Evolutionary conservation across 2,113 vertebrate genomes (phyloP), one percentile per base, ranked within the genome.

Genomic region (Parus major): DNA sequence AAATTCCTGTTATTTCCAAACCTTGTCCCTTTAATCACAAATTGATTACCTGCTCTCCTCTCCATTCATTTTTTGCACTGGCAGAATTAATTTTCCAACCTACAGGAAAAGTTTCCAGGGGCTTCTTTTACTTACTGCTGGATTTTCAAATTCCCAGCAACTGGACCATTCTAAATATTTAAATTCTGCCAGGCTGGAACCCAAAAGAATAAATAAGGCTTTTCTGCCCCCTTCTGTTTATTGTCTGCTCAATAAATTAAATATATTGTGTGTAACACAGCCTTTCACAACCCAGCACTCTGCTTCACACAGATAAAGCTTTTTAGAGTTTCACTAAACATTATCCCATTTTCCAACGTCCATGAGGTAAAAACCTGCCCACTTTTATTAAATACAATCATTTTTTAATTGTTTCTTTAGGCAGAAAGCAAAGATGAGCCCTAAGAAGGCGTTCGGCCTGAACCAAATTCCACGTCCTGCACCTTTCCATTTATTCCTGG

Each of bases 191-290:
- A 24, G 69, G 29, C 66, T 71, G 24, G 57, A 93, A 49, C 39
- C 44, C 29, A 24, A n/a, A 41, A 35, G 46, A 69, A 97, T 73
- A 84, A 17, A 41, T 41, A 69, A 93, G 28, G 56, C 52, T 96
- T 90, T 96, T 94, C 95, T 96, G 95, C 96, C 93, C 97, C 93
- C 96, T 97, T 97, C 96, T 96, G 96, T 96, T 93, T 92, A 29
- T n/a, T 71, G 13, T 7, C 55, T 42, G 71, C n/a, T 94, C 59
- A 14, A 59, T 71, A 77, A 90, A 88, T 77, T 20, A 71, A 72
- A 82, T 27, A 31, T 0, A 33, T 2, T 24, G 25, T 5, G 56
- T 21, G 29, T 2, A 84, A 71, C 33, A 27, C 8, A 57, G 7
- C 5, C 42, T 69, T 72, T 44, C 52, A 64, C 16, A 41, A 7